Percentiles rank a stretch among this genome's conserved stretches.
These are phyloP conservation scores for Notothenia rossii DNA, from an alignment of 2,113 vertebrate genomes.

Conservation along the genomic window DNA sequence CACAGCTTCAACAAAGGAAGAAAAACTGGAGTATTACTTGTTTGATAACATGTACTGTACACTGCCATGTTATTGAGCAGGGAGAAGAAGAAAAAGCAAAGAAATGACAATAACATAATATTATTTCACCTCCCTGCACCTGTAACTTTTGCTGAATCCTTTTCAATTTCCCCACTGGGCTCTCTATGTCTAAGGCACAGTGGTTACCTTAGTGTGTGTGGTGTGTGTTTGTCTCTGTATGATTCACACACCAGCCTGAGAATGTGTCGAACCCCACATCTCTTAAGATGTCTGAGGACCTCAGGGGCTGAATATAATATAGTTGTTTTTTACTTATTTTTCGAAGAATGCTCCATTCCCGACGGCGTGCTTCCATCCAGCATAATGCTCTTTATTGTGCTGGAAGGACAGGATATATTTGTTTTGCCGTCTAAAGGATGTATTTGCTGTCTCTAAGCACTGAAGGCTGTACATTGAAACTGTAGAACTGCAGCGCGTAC, in stretches of 20 bases:
- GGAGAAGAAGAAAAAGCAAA: neutral
- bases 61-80: neutral
- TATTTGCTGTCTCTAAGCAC: conserved; percentile 72
- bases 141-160: conserved; percentile 38
- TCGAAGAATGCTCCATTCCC: conserved; percentile 74
- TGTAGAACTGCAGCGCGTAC: conserved; percentile 44
- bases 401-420: conserved; percentile 74
- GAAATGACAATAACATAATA: neutral
- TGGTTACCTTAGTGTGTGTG: conserved; percentile 31
- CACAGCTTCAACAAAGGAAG: neutral
- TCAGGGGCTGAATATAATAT: conserved; percentile 75
- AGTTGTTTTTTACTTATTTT: conserved; percentile 76
- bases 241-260: conserved; percentile 56
- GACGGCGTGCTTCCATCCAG: conserved; percentile 72
- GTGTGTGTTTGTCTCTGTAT: conserved; percentile 28
- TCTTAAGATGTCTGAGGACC: conserved; percentile 73
- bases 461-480: conserved; percentile 65
- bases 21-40: neutral
- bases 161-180: conserved; percentile 42
- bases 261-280: conserved; percentile 58
- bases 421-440: conserved; percentile 72
- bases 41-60: conserved; percentile 5
- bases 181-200: conserved; percentile 44
- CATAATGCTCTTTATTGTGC: conserved; percentile 75
- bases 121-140: conserved; percentile 9